phyloP scores from a whole-genome alignment of 2,797 vertebrate species.

The Syndactyla subalaris region DNA sequence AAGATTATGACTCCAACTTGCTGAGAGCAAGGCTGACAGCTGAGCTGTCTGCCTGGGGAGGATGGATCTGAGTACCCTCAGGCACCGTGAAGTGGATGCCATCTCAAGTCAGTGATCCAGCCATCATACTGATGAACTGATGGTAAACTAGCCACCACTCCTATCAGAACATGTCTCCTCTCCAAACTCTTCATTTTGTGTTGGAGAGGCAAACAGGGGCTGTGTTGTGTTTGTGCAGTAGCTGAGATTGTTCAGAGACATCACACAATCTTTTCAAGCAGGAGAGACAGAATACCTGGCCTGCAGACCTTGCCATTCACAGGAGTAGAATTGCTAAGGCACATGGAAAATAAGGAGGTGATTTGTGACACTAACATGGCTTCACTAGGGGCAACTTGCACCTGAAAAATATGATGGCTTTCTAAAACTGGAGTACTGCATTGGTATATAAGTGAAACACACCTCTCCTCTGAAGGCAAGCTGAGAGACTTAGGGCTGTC shows the following conservation, averaged over 20 bases:
- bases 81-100: accelerated
- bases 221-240: not conserved
- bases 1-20: not conserved
- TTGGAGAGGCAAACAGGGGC: not conserved
- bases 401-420: not conserved
- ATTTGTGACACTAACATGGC: not conserved
- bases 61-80: not conserved
- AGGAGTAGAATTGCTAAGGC: not conserved
- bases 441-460: not conserved
- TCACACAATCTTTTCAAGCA: not conserved
- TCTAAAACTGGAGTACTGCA: accelerated
- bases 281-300: not conserved
- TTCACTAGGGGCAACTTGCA: not conserved
- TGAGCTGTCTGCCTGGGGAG: not conserved
- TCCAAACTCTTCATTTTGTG: not conserved
- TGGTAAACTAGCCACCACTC: accelerated
- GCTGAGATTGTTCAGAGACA: not conserved
- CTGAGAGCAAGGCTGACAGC: not conserved
- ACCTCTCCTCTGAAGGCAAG: too few species aligned
- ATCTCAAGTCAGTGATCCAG: not conserved
- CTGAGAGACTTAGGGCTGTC: too few species aligned
- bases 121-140: not conserved
- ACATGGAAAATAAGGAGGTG: not conserved
- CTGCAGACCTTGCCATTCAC: not conserved
- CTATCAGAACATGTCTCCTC: not conserved